Evolutionary conservation across 1,140 invertebrate genomes (phyloP), one percentile per base, ranked within the genome.

Genomic region (Neotoxoptera formosana): DNA sequence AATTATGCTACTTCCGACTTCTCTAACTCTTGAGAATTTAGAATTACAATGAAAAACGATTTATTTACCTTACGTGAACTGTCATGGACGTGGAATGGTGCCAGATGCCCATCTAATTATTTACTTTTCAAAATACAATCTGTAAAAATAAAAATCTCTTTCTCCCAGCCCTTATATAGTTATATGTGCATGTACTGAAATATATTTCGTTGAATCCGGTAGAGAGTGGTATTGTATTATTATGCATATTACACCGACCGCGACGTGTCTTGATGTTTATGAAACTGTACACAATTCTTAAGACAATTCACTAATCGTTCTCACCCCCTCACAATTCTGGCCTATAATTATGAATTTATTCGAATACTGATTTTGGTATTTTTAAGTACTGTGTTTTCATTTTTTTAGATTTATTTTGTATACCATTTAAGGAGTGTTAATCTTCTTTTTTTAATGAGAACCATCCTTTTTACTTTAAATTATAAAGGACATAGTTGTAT

Each of bases 51-150:
- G 48, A 36, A 53, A 89, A 53, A 89, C 87, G 48, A 89, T 89
- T 53, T 89, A 89, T 89, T 89, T 89, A 51, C 48, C n/a, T 53
- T 89, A 53, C 48, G n/a, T 36, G 23, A 89, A 89, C n/a, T 89
- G 48, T 89, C 87, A 89, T 25, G 20, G 4, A 34, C 7, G 47
- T 53, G 87, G 48, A 51, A 89, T n/a, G 2, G 20, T 89, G 47
- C 87, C 87, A 53, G 14, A 21, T 9, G 48, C 8, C 34, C 86
- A n/a, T 53, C n/a, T 36, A 89, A 89, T 89, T 89, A 53, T 34
- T 34, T 53, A 53, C 30, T 51, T 53, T 89, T 53, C 8, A 23
- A 51, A 47, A 45, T 87, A 87, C 45, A 23, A n/a, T 25, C 14
- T 47, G 84, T 47, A 86, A 45, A 47, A 86, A 86, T 45, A 86